A percentile compares a stretch with the other conserved stretches of the same genome.
phyloP scores from a whole-genome alignment of 2,888 invertebrate species.

The Rhyacophila evoluta region DNA sequence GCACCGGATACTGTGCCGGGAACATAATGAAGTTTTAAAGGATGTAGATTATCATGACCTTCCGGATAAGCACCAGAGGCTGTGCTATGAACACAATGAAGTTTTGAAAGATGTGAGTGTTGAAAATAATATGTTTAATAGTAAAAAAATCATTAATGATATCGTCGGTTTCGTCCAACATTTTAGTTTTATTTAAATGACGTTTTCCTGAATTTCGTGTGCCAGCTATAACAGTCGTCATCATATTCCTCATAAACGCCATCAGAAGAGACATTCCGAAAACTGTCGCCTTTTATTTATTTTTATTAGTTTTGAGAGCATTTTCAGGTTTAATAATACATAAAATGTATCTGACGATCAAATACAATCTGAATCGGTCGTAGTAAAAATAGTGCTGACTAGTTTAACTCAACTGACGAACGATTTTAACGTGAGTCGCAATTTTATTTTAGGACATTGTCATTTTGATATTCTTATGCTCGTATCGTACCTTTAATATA shows the following conservation, averaged over 20 bases:
- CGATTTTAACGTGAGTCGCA: not conserved
- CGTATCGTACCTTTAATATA: not conserved
- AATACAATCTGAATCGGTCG: not conserved
- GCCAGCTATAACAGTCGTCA: not conserved
- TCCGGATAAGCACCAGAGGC: constrained; percentile 71
- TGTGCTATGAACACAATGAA: constrained; percentile 69
- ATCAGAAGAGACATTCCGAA: not conserved
- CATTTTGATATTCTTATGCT: not conserved
- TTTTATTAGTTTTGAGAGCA: not conserved
- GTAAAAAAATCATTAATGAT: too few relatives aligned
- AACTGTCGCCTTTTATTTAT: not conserved
- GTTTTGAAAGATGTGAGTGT: constrained; percentile 56
- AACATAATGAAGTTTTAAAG: constrained; percentile 64
- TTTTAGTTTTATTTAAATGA: not conserved
- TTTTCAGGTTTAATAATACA: constrained; percentile 1
- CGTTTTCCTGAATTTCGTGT: not conserved
- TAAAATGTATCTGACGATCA: not conserved
- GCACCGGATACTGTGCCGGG: constrained; percentile 71
- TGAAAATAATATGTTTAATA: not conserved
- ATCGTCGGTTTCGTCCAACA: too few relatives aligned
- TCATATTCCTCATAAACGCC: not conserved
- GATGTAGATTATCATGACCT: too few relatives aligned
- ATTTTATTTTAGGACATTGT: not conserved
- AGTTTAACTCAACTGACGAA: not conserved
- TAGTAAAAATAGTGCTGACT: not conserved